These are phyloP conservation scores for Temnopleurus reevesii DNA, from an alignment of 53 echinoderm and acorn worm genomes.

Conservation along the genomic window DNA sequence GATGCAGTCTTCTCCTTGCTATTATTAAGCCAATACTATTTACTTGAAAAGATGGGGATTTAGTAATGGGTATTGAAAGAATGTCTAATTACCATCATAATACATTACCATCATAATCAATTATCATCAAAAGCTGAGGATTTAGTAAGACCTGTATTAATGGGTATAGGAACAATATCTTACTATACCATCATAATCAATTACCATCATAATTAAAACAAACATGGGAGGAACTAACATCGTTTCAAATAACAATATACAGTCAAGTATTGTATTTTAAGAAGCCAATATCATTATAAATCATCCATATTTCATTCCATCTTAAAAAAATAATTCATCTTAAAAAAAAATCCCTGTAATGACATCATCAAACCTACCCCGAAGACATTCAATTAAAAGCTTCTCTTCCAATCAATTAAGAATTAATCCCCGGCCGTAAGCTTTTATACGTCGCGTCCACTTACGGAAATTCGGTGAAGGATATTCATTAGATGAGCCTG, in stretches of 20 bases:
- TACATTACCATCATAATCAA: too few relatives aligned
- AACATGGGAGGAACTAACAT: not conserved
- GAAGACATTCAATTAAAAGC: conserved; percentile 37
- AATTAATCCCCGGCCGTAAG: conserved; percentile 1
- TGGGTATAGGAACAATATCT: too few relatives aligned
- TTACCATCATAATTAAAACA: not conserved
- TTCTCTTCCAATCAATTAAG: conserved; percentile 40
- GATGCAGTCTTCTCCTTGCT: too few relatives aligned
- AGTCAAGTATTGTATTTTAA: not conserved
- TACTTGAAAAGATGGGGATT: too few relatives aligned
- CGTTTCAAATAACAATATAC: not conserved
- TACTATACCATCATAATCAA: not conserved
- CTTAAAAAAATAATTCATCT: too few relatives aligned
- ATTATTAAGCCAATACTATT: too few relatives aligned
- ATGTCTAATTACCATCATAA: too few relatives aligned
- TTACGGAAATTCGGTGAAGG: conserved; percentile 13
- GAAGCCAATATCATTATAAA: not conserved
- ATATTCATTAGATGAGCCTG: conserved; percentile 16
- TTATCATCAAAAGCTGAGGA: too few relatives aligned
- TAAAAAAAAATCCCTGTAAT: not conserved
- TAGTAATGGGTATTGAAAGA: too few relatives aligned
- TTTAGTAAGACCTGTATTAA: too few relatives aligned
- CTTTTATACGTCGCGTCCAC: not conserved
- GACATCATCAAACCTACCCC: not conserved
- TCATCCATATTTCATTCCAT: too few relatives aligned